phyloP scores from a whole-genome alignment of 2,797 vertebrate species.

The Hipposideros larvatus region DNA sequence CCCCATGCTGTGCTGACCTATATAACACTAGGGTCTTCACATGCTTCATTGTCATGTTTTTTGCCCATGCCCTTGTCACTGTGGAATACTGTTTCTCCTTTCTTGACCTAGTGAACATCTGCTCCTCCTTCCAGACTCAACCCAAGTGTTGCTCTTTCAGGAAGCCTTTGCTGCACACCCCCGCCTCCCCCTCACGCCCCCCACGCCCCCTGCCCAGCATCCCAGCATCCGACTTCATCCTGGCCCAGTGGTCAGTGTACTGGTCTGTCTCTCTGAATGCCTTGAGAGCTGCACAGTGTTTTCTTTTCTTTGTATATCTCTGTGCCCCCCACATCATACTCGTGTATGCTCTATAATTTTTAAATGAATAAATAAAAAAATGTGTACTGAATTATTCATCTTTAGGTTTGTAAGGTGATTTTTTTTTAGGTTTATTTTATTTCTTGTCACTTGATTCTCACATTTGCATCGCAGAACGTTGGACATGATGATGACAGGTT shows the following conservation, averaged over 20 bases:
- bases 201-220: no score
- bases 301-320: background rate
- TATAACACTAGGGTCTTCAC: background rate
- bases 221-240: background rate
- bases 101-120: background rate
- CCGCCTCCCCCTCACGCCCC: no score
- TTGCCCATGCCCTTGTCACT: background rate
- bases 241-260: background rate
- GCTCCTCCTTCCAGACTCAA: background rate
- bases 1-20: background rate
- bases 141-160: background rate
- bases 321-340: background rate
- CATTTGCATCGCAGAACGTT: background rate
- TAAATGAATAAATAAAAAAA: background rate
- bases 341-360: background rate
- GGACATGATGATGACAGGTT: background rate
- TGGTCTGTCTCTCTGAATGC: background rate
- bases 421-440: background rate
- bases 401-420: background rate
- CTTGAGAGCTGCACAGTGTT: background rate
- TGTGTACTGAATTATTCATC: background rate
- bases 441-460: slow-evolving; percentile 15
- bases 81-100: background rate
- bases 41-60: background rate
- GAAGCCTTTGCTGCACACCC: background rate